Conservation (phyloP, 2,113 vertebrate genomes). For the Scalopus aquaticus region DNA sequence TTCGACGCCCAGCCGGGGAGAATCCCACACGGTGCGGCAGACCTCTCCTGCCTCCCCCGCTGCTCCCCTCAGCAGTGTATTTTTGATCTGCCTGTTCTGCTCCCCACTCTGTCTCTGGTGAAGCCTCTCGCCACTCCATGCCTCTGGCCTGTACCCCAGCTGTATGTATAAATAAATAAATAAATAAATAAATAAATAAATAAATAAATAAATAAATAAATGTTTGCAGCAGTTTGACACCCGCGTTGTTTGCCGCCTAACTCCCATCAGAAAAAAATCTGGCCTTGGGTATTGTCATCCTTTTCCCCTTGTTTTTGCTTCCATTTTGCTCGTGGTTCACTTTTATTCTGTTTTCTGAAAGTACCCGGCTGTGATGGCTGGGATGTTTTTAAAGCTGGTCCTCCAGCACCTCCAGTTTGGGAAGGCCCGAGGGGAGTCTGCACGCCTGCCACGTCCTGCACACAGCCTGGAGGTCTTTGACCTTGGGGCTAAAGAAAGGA, state of each 20-base stretch:
- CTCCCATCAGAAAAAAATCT: not conserved
- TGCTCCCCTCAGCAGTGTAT: too few relatives aligned
- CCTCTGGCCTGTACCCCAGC: too few relatives aligned
- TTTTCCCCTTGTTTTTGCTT: not conserved
- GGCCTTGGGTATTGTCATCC: not conserved
- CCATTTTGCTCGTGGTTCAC: not conserved
- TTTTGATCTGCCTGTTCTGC: too few relatives aligned
- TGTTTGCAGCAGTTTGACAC: not conserved
- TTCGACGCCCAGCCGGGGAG: too few relatives aligned
- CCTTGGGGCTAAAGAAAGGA: not conserved
- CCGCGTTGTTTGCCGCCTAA: not conserved
- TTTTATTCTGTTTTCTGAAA: not conserved
- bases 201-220: too few relatives aligned
- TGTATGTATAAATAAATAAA: too few relatives aligned
- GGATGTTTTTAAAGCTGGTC: not conserved
- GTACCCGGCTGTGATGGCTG: not conserved
- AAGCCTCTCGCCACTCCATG: too few relatives aligned
- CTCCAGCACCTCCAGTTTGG: not conserved
- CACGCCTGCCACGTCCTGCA: not conserved
- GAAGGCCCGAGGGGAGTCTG: not conserved
- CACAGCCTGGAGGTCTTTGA: not conserved
- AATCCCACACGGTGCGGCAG: too few relatives aligned
- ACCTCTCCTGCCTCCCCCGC: too few relatives aligned
- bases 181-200: too few relatives aligned
- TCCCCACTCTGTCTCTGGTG: too few relatives aligned